A percentile compares a stretch with the other conserved stretches of the same genome.
These are phyloP conservation scores for Lamprologus speciosus DNA, from an alignment of 2,113 vertebrate species.

Conservation along the genomic window DNA sequence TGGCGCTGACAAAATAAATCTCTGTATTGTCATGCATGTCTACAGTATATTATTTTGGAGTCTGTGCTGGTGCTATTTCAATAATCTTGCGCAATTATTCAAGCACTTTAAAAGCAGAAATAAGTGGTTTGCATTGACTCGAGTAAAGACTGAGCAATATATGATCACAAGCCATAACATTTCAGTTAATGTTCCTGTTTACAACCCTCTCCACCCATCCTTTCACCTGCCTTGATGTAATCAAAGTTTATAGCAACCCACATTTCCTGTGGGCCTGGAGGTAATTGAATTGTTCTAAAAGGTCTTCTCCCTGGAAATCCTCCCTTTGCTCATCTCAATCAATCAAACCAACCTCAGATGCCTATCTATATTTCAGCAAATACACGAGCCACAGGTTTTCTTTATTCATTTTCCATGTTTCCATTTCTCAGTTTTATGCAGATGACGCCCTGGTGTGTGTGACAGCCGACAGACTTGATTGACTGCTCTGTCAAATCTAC, in stretches of 20 bases:
- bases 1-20: not conserved
- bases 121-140: not conserved
- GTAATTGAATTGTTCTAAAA: constrained; percentile 84
- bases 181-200: constrained; percentile 25
- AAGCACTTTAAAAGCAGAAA: not conserved
- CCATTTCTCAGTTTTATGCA: constrained; percentile 2
- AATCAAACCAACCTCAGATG: constrained; percentile 29
- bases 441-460: constrained; percentile 10
- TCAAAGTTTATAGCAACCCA: constrained; percentile 22
- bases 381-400: constrained; percentile 9
- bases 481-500: constrained; percentile 17
- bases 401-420: constrained; percentile 8
- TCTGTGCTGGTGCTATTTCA: not conserved
- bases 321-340: constrained; percentile 68
- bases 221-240: constrained; percentile 33
- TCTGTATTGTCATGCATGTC: not conserved
- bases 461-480: constrained; percentile 28
- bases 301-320: constrained; percentile 72
- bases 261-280: constrained; percentile 49
- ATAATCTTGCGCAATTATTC: not conserved
- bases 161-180: not conserved
- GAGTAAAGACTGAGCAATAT: not conserved
- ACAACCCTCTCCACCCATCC: constrained; percentile 14
- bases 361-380: constrained; percentile 8
- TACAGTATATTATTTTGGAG: not conserved